Percentiles rank a stretch among this genome's conserved stretches.
Evolutionary conservation across 1,140 invertebrate species (phyloP).

Genomic region (Teleogryllus occipitalis): DNA sequence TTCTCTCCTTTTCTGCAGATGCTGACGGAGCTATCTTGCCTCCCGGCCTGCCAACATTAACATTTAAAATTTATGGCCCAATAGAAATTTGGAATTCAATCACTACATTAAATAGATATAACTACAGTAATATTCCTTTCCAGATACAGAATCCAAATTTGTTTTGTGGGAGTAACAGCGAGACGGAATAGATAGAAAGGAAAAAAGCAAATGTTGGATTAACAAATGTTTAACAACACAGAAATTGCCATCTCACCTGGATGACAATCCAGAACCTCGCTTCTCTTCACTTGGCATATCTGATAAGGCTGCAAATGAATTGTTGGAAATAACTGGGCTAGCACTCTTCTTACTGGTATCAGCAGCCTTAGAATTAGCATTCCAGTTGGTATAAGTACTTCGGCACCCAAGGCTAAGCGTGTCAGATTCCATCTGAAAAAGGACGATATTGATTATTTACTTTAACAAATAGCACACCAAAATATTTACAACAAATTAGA

Average conservation of each 20-base stretch:
- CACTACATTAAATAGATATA: too few species aligned
- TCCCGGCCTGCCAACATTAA: neutral
- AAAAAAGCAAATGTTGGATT: too few species aligned
- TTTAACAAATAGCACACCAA: too few species aligned
- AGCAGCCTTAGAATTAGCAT: neutral
- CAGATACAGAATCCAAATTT: too few species aligned
- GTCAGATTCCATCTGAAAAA: neutral
- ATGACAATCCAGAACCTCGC: neutral
- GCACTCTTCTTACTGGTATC: neutral
- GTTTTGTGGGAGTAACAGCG: too few species aligned
- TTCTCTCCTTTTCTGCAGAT: slow-evolving; percentile 13
- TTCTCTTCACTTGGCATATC: neutral
- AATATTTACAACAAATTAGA: too few species aligned
- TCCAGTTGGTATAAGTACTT: neutral
- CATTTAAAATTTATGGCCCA: neutral
- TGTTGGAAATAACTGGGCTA: neutral
- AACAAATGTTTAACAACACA: too few species aligned
- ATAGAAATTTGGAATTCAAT: neutral
- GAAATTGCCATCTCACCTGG: neutral
- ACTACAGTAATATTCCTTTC: too few species aligned
- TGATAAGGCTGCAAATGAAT: neutral
- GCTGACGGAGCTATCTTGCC: slow-evolving; percentile 9
- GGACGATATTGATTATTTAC: too few species aligned
- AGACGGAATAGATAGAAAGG: too few species aligned
- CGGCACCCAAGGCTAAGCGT: neutral